Evolutionary conservation across 2,888 invertebrate genomes (phyloP), one percentile per base, ranked within the genome.

Genomic region (Nomada goodeniana): DNA sequence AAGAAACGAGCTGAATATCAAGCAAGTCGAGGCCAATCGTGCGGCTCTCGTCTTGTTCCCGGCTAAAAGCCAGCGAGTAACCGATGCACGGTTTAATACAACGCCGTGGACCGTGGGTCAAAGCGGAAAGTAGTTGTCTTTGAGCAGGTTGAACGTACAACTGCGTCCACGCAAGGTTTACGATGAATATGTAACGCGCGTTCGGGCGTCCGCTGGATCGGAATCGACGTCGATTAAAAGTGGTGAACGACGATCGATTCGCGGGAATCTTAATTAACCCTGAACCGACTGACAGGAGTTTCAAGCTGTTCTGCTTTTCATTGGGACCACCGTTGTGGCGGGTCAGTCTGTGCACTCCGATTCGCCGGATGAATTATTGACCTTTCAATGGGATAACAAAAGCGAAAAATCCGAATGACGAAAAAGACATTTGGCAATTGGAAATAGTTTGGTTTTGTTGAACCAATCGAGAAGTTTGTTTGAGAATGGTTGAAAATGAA

Each of bases 41-140:
- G 64, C 67, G 59, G 61, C 57, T 55, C 44, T 52, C 26, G 26
- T 72, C 82, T 63, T 77, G 78, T 81, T 70, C 23, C 13, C 36
- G 29, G 79, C 29, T 63, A 67, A 76, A 79, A 79, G 83, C 74
- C 68, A 50, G 29, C 53, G 20, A 50, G 60, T 29, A 55, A 47
- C 50, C 20, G 76, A 52, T 20, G 36, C 79, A 59, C 50, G 68
- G 67, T 53, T 80, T 74, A 59, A 71, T 74, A 70, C 63, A 50
- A 52, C 10, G 64, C 29, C 53, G 55, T 42, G 57, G 47, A 52
- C 55, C 52, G 36, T 7, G 63, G 20, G 52, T 57, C 73, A 77
- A 77, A 84, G 80, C 63, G 77, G 64, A 82, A 87, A 80, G 72
- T 47, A 3, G 47, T 85, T 71, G 76, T 73, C 87, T 85, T 87